A percentile compares a stretch with the other conserved stretches of the same genome.
Evolutionary conservation across 2,797 vertebrate species (phyloP).

Genomic region (Echeneis naucrates): DNA sequence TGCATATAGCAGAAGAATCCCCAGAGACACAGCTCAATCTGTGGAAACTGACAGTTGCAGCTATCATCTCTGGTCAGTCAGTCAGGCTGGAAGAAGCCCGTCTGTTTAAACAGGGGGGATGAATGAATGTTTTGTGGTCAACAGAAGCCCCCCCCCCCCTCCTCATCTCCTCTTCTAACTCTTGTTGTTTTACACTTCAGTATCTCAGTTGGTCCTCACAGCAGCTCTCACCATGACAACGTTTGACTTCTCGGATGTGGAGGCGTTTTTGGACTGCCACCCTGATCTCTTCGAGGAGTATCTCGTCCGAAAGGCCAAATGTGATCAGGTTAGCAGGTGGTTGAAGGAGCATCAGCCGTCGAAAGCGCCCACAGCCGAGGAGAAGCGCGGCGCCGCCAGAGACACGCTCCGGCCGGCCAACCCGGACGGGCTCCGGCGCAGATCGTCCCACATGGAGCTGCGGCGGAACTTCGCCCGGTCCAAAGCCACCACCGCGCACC

Average conservation of each 20-base stretch:
- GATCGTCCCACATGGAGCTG: conserved; percentile 87
- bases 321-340: conserved; percentile 82
- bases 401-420: conserved; percentile 75
- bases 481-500: conserved; percentile 83
- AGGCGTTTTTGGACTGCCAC: conserved; percentile 86
- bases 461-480: conserved; percentile 86
- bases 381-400: conserved; percentile 67
- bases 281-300: conserved; percentile 88
- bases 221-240: conserved; percentile 77
- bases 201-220: conserved; percentile 17
- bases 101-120: no score
- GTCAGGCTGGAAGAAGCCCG: conserved; percentile 39
- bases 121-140: conserved; percentile 41
- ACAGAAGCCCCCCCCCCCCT: conserved; percentile 33
- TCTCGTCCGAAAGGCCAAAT: conserved; percentile 82
- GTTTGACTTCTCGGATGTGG: conserved; percentile 85
- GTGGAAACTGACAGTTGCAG: conserved; percentile 68
- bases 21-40: conserved; percentile 44
- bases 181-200: conserved; percentile 25
- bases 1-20: conserved; percentile 51
- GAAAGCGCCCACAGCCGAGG: conserved; percentile 72
- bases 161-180: conserved; percentile 26
- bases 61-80: conserved; percentile 48
- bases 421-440: conserved; percentile 81
- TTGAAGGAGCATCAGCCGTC: conserved; percentile 79